Percentiles rank a stretch among this genome's conserved stretches.
phyloP scores from a whole-genome alignment of 2,797 vertebrate genomes.

The Discoglossus pictus region DNA sequence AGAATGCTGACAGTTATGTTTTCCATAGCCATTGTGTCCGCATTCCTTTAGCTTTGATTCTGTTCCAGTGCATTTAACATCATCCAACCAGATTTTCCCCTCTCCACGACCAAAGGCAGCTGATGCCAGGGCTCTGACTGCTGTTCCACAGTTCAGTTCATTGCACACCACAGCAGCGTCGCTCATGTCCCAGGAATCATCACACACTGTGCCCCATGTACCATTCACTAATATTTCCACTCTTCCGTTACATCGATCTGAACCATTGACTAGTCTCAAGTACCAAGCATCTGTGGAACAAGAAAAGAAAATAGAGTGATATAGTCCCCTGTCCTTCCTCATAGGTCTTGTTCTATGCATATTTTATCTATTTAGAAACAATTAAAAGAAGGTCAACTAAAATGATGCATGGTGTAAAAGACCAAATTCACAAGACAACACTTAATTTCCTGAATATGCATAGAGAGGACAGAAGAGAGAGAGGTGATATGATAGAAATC shows the following conservation, averaged over 20 bases:
- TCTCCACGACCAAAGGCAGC: slow-evolving; percentile 46
- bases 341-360: too few relatives aligned
- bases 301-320: too few relatives aligned
- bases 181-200: slow-evolving; percentile 54
- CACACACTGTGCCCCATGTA: slow-evolving; percentile 58
- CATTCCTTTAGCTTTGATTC: slow-evolving; percentile 59
- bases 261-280: slow-evolving; percentile 53
- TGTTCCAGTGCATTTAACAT: slow-evolving; percentile 52
- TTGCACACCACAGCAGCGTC: slow-evolving; percentile 57
- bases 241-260: slow-evolving; percentile 53
- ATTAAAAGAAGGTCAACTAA: too few relatives aligned
- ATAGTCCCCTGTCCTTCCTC: too few relatives aligned
- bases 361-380: too few relatives aligned
- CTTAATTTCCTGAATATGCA: too few relatives aligned
- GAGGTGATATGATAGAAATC: too few relatives aligned
- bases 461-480: too few relatives aligned
- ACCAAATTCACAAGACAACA: too few relatives aligned
- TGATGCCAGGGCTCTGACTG: slow-evolving; percentile 36
- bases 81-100: slow-evolving; percentile 43
- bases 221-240: slow-evolving; percentile 54
- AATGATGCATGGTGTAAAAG: too few relatives aligned
- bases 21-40: slow-evolving; percentile 52
- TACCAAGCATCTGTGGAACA: too few relatives aligned
- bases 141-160: slow-evolving; percentile 61
- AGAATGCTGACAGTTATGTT: slow-evolving; percentile 57